These are phyloP conservation scores for Eurytoma adleriae DNA, from an alignment of 2,888 invertebrate genomes.

Conservation along the genomic window DNA sequence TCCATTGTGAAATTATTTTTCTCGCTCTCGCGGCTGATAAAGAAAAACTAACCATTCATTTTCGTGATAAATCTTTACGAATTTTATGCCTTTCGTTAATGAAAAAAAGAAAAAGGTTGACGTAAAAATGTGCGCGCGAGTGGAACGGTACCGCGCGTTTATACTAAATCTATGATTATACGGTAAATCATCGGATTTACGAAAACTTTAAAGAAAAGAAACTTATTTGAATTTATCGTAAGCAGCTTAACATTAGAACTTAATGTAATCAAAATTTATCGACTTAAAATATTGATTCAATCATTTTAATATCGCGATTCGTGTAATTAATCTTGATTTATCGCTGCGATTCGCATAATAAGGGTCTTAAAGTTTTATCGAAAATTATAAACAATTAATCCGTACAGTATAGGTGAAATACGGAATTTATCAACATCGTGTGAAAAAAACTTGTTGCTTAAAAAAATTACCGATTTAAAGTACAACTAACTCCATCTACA, in stretches of 20 bases:
- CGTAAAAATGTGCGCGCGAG: not conserved
- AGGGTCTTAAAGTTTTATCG: too few species aligned
- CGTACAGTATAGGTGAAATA: too few species aligned
- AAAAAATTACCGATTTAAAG: constrained; percentile 10
- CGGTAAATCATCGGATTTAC: constrained; percentile 26
- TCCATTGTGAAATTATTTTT: constrained; percentile 17
- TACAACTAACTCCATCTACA: constrained; percentile 40
- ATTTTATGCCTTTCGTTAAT: constrained; percentile 27
- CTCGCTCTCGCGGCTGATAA: not conserved
- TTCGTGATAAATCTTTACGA: constrained; percentile 38
- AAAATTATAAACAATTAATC: too few species aligned
- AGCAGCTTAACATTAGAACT: not conserved
- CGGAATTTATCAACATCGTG: too few species aligned
- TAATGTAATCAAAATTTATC: not conserved
- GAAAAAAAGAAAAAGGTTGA: not conserved
- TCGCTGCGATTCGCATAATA: too few species aligned
- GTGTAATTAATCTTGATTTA: too few species aligned
- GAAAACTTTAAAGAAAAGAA: constrained; percentile 3
- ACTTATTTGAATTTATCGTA: not conserved
- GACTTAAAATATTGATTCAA: not conserved
- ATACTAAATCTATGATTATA: not conserved
- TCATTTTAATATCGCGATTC: too few species aligned
- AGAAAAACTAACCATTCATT: constrained; percentile 36
- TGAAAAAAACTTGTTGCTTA: not conserved
- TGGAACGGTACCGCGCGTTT: constrained; percentile 10